These are phyloP conservation scores for Agrochola lychnidis DNA, from an alignment of 2,888 invertebrate species.

Conservation along the genomic window DNA sequence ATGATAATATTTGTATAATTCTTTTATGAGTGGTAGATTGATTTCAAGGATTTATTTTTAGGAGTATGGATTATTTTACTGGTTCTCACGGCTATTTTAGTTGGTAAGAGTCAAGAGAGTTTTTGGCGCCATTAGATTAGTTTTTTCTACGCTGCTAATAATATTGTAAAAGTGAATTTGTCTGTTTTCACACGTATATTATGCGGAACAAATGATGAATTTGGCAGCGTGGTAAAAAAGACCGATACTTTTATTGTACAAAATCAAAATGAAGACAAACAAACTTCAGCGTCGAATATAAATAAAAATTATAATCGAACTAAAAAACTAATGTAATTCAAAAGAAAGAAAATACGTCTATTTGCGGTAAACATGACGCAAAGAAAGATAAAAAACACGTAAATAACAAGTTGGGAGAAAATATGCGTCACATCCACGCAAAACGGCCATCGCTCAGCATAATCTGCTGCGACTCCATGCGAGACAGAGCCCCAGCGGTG, in stretches of 20 bases:
- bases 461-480: too few species aligned
- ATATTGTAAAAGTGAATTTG: neutral
- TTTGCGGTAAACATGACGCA: too few species aligned
- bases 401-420: too few species aligned
- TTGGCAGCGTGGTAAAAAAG: neutral
- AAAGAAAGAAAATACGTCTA: too few species aligned
- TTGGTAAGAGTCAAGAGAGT: neutral
- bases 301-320: neutral
- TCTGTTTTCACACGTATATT: neutral
- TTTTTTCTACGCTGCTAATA: neutral
- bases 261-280: neutral
- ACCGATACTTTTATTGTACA: neutral
- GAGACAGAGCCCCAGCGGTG: too few species aligned
- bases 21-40: conserved; percentile 52
- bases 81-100: conserved; percentile 40
- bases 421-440: too few species aligned
- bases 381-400: too few species aligned
- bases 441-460: too few species aligned
- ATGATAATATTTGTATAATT: conserved; percentile 76
- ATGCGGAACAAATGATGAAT: neutral
- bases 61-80: conserved; percentile 18
- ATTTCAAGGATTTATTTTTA: conserved; percentile 27
- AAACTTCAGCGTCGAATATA: neutral
- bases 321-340: neutral
- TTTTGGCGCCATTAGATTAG: neutral